Evolutionary conservation across 2,888 invertebrate species (phyloP).

Genomic region (Thymelicus acteon): DNA sequence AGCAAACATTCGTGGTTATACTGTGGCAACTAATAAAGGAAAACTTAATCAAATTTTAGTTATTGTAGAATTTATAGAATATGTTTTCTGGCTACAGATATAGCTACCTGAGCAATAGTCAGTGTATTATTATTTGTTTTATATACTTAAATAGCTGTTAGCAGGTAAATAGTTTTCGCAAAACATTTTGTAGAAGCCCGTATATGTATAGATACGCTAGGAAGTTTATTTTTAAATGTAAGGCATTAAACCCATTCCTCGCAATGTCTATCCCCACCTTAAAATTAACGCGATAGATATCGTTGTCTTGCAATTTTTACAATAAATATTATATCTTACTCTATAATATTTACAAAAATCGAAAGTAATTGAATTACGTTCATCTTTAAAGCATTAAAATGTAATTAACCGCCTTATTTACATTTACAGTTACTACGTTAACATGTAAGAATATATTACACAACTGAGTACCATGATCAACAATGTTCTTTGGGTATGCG

Average conservation of each 20-base stretch:
- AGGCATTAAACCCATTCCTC: not conserved
- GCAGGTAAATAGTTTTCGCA: too few relatives aligned
- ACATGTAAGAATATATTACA: conserved; percentile 57
- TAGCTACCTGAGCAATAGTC: too few relatives aligned
- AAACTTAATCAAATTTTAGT: too few relatives aligned
- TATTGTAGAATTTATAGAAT: too few relatives aligned
- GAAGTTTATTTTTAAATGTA: too few relatives aligned
- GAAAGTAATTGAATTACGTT: conserved; percentile 77
- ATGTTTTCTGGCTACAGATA: too few relatives aligned
- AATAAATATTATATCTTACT: conserved; percentile 59
- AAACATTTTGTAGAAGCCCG: too few relatives aligned
- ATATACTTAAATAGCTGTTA: too few relatives aligned
- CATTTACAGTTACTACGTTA: conserved; percentile 62
- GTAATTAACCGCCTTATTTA: conserved; percentile 52
- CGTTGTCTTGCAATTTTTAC: conserved; percentile 68
- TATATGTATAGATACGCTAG: too few relatives aligned
- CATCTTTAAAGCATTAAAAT: conserved; percentile 52
- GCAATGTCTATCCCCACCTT: conserved; percentile 7
- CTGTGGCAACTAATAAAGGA: too few relatives aligned
- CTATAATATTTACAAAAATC: conserved; percentile 72
- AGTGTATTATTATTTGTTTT: too few relatives aligned
- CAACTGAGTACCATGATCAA: conserved; percentile 60
- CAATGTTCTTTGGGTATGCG: conserved; percentile 55
- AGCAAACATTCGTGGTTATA: too few relatives aligned
- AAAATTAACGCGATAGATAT: conserved; percentile 50